Conservation (phyloP, 2,797 vertebrate species). For the Gymnodraco acuticeps region DNA sequence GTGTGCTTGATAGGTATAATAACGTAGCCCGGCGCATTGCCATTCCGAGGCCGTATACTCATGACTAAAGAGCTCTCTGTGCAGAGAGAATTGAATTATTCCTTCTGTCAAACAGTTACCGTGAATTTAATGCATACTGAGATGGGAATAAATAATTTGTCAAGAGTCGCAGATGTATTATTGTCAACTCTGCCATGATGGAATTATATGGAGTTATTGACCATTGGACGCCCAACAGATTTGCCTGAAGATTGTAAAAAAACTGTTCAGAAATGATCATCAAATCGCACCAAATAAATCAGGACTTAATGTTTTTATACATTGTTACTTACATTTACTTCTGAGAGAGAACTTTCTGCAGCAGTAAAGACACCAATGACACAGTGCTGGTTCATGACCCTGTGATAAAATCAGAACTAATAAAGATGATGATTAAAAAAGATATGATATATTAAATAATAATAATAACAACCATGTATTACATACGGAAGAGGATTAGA, state of each 20-base stretch:
- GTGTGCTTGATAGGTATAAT: constrained; percentile 77
- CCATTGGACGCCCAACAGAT: constrained; percentile 35
- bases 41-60: constrained; percentile 50
- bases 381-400: neutral
- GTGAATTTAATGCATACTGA: constrained; percentile 67
- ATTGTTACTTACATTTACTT: neutral
- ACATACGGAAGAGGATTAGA: too few species aligned
- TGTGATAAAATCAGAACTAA: constrained; percentile 5
- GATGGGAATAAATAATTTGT: constrained; percentile 71
- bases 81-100: constrained; percentile 70
- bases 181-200: constrained; percentile 55
- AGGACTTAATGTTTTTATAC: constrained; percentile 34
- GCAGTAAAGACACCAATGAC: constrained; percentile 9
- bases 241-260: constrained; percentile 40
- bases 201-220: constrained; percentile 51
- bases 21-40: constrained; percentile 55
- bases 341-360: too few species aligned
- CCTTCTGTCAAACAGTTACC: constrained; percentile 68
- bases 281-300: constrained; percentile 42
- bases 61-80: constrained; percentile 62
- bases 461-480: too few species aligned
- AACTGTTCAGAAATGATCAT: constrained; percentile 47
- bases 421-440: neutral
- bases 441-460: too few species aligned
- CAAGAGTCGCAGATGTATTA: constrained; percentile 70